phyloP scores from a whole-genome alignment of 2,888 invertebrate genomes.

The Melieria crassipennis region DNA sequence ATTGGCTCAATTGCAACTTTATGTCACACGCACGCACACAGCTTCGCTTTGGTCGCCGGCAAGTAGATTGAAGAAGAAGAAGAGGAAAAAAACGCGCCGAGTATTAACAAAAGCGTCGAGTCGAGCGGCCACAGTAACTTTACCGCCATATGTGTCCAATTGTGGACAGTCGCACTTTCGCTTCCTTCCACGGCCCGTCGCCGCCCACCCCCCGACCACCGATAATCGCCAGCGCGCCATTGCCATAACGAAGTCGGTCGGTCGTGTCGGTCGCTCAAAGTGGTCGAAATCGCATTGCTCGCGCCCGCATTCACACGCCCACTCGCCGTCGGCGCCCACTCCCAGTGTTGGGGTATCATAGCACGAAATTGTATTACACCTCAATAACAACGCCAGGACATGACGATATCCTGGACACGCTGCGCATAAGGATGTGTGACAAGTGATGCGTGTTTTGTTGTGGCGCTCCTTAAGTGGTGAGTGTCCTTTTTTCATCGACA shows the following conservation, averaged over 20 bases:
- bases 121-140: constrained; percentile 35
- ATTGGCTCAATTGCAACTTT: constrained; percentile 66
- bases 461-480: constrained; percentile 61
- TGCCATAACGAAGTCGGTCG: constrained; percentile 26
- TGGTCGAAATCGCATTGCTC: constrained; percentile 11
- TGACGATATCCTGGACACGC: constrained; percentile 49
- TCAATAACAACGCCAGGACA: constrained; percentile 64
- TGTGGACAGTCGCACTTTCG: constrained; percentile 42
- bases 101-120: constrained; percentile 28
- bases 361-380: constrained; percentile 64
- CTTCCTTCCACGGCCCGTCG: constrained; percentile 23
- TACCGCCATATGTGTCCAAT: constrained; percentile 60
- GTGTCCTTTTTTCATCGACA: constrained; percentile 47
- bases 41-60: constrained; percentile 1
- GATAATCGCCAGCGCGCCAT: constrained; percentile 37
- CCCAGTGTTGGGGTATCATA: constrained; percentile 54
- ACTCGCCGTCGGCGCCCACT: constrained; percentile 12
- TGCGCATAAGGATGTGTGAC: constrained; percentile 53
- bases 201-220: constrained; percentile 1
- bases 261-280: no score
- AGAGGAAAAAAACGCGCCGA: constrained; percentile 16
- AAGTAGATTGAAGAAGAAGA: constrained; percentile 25
- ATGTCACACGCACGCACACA: constrained; percentile 54
- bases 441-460: constrained; percentile 65
- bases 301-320: constrained; percentile 26